phyloP scores from a whole-genome alignment of 2,113 vertebrate genomes.

The Speoplatyrhinus poulsoni region DNA sequence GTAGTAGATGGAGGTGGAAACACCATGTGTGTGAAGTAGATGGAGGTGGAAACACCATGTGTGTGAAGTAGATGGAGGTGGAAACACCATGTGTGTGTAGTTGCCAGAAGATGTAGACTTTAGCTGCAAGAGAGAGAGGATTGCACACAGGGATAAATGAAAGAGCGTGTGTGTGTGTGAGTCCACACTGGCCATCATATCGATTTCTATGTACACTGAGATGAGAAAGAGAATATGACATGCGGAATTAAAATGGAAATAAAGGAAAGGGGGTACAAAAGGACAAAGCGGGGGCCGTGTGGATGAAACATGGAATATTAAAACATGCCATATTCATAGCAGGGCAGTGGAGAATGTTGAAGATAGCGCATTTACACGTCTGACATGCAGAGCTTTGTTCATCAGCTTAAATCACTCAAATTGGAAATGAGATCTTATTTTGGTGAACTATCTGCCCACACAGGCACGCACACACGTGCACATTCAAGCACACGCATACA shows the following conservation, averaged over 20 bases:
- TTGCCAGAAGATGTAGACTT: background rate
- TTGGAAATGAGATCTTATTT: too few species aligned
- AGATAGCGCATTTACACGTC: background rate
- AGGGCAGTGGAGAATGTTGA: background rate
- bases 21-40: too few species aligned
- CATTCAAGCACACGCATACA: background rate
- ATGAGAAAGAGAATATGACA: background rate
- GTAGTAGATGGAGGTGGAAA: too few species aligned
- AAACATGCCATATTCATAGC: constrained; percentile 1
- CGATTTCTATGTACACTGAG: background rate
- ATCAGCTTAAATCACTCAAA: constrained; percentile 6
- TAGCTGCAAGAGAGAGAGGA: background rate
- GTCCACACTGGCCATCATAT: background rate
- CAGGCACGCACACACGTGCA: constrained; percentile 23
- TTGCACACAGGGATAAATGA: background rate
- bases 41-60: too few species aligned
- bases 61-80: background rate
- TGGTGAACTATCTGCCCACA: background rate
- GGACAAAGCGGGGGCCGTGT: background rate
- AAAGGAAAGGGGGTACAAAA: background rate
- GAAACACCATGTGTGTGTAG: background rate
- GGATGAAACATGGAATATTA: background rate
- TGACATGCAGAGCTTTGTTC: constrained; percentile 20
- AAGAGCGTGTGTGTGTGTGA: background rate
- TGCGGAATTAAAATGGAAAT: background rate